Percentiles rank a stretch among this genome's conserved stretches.
Evolutionary conservation across 2,113 vertebrate genomes (phyloP).

Genomic region (Varanus salvator): DNA sequence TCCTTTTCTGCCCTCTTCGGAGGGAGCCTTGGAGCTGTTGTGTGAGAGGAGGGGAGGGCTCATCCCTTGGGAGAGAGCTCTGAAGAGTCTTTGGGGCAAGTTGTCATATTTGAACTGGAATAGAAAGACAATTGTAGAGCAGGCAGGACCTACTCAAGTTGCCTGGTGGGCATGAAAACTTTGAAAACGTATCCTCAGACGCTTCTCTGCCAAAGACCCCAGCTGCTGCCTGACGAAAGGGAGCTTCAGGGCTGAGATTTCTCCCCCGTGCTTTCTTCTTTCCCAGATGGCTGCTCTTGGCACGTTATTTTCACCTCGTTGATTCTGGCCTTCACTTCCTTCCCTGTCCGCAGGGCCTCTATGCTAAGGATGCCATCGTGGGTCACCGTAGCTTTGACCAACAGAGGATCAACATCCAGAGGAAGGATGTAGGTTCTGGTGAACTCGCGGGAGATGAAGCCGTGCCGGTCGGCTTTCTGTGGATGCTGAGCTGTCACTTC

Average conservation of each 20-base stretch:
- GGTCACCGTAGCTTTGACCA: slow-evolving; percentile 81
- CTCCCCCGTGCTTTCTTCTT: slow-evolving; percentile 51
- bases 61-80: too few species aligned
- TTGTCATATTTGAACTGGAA: not conserved
- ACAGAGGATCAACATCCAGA: slow-evolving; percentile 83
- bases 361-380: slow-evolving; percentile 86
- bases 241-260: slow-evolving; percentile 58
- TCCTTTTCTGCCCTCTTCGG: not conserved
- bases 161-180: too few species aligned
- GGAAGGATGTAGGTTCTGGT: slow-evolving; percentile 89
- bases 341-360: slow-evolving; percentile 80
- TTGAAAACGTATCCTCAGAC: not conserved
- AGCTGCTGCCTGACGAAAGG: not conserved
- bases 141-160: not conserved
- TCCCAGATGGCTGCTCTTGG: slow-evolving; percentile 57
- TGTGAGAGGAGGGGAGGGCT: not conserved
- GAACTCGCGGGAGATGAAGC: slow-evolving; percentile 86
- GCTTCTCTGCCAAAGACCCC: not conserved
- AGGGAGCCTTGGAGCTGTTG: not conserved
- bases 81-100: not conserved
- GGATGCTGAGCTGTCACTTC: slow-evolving; percentile 85
- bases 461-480: slow-evolving; percentile 84
- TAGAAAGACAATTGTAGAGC: not conserved
- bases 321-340: slow-evolving; percentile 75
- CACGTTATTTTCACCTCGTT: slow-evolving; percentile 78